Base-by-base conservation (phyloP, 1,140 invertebrate genomes). In the Lethrus apterus region DNA sequence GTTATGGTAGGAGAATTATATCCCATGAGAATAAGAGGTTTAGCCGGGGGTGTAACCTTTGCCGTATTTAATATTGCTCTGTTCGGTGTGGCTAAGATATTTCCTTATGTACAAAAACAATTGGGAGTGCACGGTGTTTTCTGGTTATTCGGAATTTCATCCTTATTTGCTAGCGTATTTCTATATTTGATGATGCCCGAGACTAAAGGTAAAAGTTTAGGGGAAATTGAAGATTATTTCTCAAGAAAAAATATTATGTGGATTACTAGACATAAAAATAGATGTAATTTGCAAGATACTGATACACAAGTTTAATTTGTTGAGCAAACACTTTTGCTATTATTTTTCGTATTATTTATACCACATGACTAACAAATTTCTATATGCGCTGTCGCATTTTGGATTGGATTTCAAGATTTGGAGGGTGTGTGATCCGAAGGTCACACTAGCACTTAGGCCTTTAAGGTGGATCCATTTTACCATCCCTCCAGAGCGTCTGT, bases 191-290 rank as follows among this genome's bases (percentile, higher is more conserved):
- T 83, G 36, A 67, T 92, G 20, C 89, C 88, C 13, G 89, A 93
- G 71, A 91, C 88, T 0, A 90, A 86, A 62, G 81, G 84, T 10
- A 78, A 78, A 50, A 80, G 74, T 2, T 67, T 90, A 42, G 76
- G 84, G 46, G 80, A 92, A 70, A 88, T 91, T 46, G 82, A 86
- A 66, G 79, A 84, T 63, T 84, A 85, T 60, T 86, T 84, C 59
- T 70, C 78, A 54, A 77, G 77, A 48, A 63, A 73, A 10, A 81
- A 81, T 52, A 66, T 80, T 52, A 52, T 81, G 11, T 83, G 79
- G 79, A 63, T 76, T n/a, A 70, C 66, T 2, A 67, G 72, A 46
- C 65, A 69, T 34, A 2, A 20, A 35, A 46, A 47, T 14, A 36
- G 14, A n/a, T n/a, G n/a, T n/a, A n/a, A n/a, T n/a, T n/a, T n/a